Percentiles rank a stretch among this genome's conserved stretches.
Conservation (phyloP, 2,888 invertebrate genomes). For the Alitta virens region DNA sequence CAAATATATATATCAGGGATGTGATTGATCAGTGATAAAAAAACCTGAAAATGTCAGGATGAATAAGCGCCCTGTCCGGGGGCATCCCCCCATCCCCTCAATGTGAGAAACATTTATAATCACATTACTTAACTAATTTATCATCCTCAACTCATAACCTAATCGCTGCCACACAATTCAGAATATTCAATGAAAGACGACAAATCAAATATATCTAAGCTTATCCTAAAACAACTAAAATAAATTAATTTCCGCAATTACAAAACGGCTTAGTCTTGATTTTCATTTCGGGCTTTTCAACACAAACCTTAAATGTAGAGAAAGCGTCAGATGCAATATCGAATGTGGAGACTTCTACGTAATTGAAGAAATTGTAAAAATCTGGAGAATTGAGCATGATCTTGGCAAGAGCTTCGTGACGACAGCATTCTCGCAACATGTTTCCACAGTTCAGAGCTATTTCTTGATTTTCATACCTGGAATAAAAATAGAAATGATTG, state of each 20-base stretch:
- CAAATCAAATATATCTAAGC: neutral
- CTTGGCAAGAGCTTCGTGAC: slow-evolving; percentile 97
- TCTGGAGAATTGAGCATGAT: slow-evolving; percentile 96
- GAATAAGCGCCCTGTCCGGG: no score
- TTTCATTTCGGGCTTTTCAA: no score
- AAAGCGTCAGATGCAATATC: slow-evolving; percentile 99
- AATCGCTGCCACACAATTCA: no score
- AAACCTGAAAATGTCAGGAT: no score
- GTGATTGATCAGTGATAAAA: no score
- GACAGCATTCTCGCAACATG: slow-evolving; percentile 97
- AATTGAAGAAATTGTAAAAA: slow-evolving; percentile 99
- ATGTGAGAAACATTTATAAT: no score
- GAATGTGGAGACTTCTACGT: slow-evolving; percentile 99
- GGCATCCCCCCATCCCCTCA: no score
- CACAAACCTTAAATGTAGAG: slow-evolving; percentile 97
- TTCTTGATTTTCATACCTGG: slow-evolving; percentile 95
- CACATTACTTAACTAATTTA: no score
- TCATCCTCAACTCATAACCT: no score
- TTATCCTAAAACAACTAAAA: neutral
- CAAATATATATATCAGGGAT: no score
- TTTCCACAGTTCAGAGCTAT: slow-evolving; percentile 98
- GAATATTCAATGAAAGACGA: neutral
- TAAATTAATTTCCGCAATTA: neutral
- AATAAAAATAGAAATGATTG: no score
- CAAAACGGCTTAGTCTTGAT: no score